Evolutionary conservation across 2,113 vertebrate genomes (phyloP).

Genomic region (Xiphias gladius): DNA sequence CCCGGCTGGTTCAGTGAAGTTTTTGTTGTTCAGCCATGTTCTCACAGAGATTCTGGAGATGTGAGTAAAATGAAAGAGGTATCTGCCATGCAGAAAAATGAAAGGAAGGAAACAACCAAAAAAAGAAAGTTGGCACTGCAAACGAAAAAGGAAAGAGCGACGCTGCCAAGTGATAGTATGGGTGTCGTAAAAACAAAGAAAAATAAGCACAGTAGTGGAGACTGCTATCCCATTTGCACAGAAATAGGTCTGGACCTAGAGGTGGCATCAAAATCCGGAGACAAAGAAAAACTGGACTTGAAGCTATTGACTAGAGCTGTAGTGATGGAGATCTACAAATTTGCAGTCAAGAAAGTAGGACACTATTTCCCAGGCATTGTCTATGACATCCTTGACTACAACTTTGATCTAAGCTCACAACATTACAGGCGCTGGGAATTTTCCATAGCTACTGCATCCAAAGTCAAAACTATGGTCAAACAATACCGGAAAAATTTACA

Average conservation of each 20-base stretch:
- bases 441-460: constrained; percentile 4
- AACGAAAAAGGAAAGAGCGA: constrained; percentile 11
- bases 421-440: constrained; percentile 34
- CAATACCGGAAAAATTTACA: not conserved
- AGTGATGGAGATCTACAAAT: constrained; percentile 44
- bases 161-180: not conserved
- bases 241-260: constrained; percentile 39
- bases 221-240: not conserved
- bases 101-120: not conserved
- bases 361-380: not conserved
- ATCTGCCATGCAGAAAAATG: not conserved
- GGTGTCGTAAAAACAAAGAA: not conserved
- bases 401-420: constrained; percentile 51
- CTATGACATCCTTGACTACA: constrained; percentile 52
- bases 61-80: rapidly evolving
- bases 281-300: constrained; percentile 32
- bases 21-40: not conserved
- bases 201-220: rapidly evolving
- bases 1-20: constrained; percentile 17
- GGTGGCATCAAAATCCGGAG: not conserved
- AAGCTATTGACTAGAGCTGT: constrained; percentile 23
- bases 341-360: not conserved
- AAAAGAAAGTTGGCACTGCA: constrained; percentile 32
- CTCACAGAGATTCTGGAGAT: not conserved
- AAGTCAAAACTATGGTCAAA: not conserved